phyloP scores from a whole-genome alignment of 2,797 vertebrate genomes.

The Amblyopsis hoosieri region DNA sequence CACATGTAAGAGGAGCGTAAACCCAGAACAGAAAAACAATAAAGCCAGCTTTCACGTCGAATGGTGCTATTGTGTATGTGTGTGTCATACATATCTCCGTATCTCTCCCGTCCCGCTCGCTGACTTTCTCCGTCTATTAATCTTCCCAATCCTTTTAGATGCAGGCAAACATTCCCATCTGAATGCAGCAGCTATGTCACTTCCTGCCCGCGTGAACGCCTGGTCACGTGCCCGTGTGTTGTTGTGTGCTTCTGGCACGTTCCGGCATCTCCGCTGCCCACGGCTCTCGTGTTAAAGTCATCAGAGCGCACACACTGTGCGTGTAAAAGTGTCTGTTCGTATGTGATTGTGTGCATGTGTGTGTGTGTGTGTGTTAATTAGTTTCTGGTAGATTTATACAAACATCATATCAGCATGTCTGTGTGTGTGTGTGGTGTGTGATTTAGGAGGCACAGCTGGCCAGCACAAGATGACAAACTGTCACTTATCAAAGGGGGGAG shows the following conservation, averaged over 20 bases:
- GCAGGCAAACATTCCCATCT: slow-evolving; percentile 15
- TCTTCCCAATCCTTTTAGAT: slow-evolving; percentile 39
- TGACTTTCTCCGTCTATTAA: slow-evolving; percentile 40
- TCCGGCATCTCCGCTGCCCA: slow-evolving; percentile 72
- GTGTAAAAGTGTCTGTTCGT: slow-evolving; percentile 33
- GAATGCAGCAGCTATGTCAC: slow-evolving; percentile 58
- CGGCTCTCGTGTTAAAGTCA: slow-evolving; percentile 67
- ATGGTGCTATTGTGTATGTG: slow-evolving; percentile 16
- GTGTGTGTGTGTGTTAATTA: slow-evolving; percentile 23
- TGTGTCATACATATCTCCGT: slow-evolving; percentile 49
- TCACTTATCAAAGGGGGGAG: slow-evolving; percentile 58
- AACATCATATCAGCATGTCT: slow-evolving; percentile 32
- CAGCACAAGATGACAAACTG: slow-evolving; percentile 75
- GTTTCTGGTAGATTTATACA: slow-evolving; percentile 14
- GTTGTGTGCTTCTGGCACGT: slow-evolving; percentile 49
- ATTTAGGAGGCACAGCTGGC: slow-evolving; percentile 88
- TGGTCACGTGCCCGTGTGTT: neutral
- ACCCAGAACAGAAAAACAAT: slow-evolving; percentile 22
- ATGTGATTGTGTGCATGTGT: slow-evolving; percentile 31
- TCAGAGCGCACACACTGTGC: slow-evolving; percentile 69
- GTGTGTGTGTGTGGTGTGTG: slow-evolving; percentile 54
- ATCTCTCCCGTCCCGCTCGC: slow-evolving; percentile 19
- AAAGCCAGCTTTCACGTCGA: slow-evolving; percentile 45
- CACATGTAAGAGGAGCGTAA: slow-evolving; percentile 33
- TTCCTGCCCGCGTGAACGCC: slow-evolving; percentile 27